phyloP scores from a whole-genome alignment of 2,113 vertebrate species.

The Polypterus senegalus region DNA sequence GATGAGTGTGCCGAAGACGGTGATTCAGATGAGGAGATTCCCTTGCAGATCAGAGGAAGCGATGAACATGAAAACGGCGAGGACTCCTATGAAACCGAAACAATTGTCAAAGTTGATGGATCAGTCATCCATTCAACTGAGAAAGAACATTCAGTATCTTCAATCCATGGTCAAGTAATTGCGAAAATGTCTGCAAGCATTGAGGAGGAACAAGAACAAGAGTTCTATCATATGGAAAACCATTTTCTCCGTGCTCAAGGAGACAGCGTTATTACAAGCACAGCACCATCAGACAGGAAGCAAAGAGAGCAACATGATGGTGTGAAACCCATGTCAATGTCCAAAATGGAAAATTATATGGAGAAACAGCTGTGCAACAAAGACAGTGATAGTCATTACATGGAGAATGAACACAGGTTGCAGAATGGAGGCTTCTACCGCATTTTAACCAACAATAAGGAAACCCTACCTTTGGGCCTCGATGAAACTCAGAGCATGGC shows the following conservation, averaged over 20 bases:
- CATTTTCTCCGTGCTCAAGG: constrained; percentile 28
- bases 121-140: constrained; percentile 23
- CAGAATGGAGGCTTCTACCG: constrained; percentile 46
- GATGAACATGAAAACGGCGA: constrained; percentile 42
- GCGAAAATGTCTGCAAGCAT: constrained; percentile 30
- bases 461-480: constrained; percentile 38
- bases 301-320: constrained; percentile 36
- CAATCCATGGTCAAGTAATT: constrained; percentile 35
- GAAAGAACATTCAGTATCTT: constrained; percentile 30
- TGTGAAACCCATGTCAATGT: constrained; percentile 29
- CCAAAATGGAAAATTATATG: constrained; percentile 30
- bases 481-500: constrained; percentile 41
- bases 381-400: constrained; percentile 42
- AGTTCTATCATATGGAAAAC: constrained; percentile 29
- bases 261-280: constrained; percentile 24
- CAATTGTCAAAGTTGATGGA: constrained; percentile 32
- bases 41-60: constrained; percentile 45
- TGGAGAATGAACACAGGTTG: constrained; percentile 51
- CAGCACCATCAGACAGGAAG: constrained; percentile 25
- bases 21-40: constrained; percentile 63
- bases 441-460: constrained; percentile 38
- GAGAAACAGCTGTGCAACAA: constrained; percentile 43
- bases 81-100: constrained; percentile 20
- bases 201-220: constrained; percentile 31
- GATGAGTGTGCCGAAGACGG: constrained; percentile 46